A percentile compares a stretch with the other conserved stretches of the same genome.
These are phyloP conservation scores for Oikopleura dioica DNA, from an alignment of 23 tunicate species.

Conservation along the genomic window DNA sequence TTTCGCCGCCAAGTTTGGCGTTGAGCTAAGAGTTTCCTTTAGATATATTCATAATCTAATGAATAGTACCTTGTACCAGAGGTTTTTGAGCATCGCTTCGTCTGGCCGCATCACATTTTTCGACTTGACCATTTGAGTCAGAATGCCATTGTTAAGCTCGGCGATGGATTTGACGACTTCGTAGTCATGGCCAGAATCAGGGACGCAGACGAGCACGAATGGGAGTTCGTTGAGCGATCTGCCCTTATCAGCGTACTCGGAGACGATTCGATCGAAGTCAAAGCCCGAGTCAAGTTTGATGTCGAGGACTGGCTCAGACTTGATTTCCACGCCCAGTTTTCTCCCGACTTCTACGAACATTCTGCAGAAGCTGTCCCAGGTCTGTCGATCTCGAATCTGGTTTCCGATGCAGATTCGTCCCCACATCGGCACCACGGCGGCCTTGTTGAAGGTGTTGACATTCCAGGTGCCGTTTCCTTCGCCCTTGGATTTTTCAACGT, in stretches of 20 bases:
- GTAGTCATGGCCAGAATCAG: neutral
- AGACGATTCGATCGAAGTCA: neutral
- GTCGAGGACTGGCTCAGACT: too few relatives aligned
- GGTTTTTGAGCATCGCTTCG: neutral
- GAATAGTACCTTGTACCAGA: slow-evolving; percentile 2
- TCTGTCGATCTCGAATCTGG: neutral
- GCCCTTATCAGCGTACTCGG: neutral
- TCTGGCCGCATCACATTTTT: neutral
- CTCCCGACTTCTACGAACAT: neutral
- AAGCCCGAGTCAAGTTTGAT: neutral
- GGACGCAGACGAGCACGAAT: neutral
- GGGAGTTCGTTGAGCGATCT: neutral
- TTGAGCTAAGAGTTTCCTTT: too few relatives aligned
- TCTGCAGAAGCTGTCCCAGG: neutral
- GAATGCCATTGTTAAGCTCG: neutral
- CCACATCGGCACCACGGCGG: neutral
- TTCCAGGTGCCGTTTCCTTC: neutral
- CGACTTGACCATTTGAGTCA: neutral
- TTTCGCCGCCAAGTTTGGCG: neutral
- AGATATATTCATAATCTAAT: too few relatives aligned
- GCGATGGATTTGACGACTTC: neutral
- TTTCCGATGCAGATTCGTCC: neutral
- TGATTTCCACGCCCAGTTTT: too few relatives aligned
- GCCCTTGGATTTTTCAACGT: too few relatives aligned
- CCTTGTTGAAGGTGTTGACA: neutral